phyloP scores from a whole-genome alignment of 2,113 vertebrate genomes.

The Corapipo altera region DNA sequence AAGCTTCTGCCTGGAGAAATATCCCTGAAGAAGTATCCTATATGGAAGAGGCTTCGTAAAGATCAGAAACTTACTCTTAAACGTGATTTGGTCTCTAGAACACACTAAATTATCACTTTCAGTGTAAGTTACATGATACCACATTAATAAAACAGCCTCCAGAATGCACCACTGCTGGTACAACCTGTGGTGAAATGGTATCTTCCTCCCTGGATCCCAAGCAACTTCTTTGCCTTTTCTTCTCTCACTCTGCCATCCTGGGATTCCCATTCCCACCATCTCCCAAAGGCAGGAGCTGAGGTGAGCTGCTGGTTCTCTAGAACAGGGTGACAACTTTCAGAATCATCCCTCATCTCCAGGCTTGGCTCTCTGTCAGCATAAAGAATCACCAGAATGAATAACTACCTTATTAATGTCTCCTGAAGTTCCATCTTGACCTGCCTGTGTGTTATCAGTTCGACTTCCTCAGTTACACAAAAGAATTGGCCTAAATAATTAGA shows the following conservation, averaged over 20 bases:
- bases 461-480: not conserved
- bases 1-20: not conserved
- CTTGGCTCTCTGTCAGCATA: not conserved
- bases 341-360: not conserved
- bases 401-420: not conserved
- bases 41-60: not conserved
- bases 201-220: not conserved
- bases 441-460: not conserved
- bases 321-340: not conserved
- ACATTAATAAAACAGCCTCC: not conserved
- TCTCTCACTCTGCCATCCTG: not conserved
- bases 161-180: not conserved
- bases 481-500: not conserved
- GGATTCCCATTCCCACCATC: not conserved
- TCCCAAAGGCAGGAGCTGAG: not conserved
- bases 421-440: not conserved
- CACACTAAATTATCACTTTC: too few species aligned
- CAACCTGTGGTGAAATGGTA: not conserved
- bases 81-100: not conserved
- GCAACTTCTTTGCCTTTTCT: not conserved
- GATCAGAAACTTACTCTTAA: not conserved
- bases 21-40: not conserved
- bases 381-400: not conserved
- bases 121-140: rapidly evolving
- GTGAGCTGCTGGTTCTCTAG: not conserved